A percentile compares a stretch with the other conserved stretches of the same genome.
phyloP scores from a whole-genome alignment of 2,888 invertebrate genomes.

The Apocheima hispidaria region DNA sequence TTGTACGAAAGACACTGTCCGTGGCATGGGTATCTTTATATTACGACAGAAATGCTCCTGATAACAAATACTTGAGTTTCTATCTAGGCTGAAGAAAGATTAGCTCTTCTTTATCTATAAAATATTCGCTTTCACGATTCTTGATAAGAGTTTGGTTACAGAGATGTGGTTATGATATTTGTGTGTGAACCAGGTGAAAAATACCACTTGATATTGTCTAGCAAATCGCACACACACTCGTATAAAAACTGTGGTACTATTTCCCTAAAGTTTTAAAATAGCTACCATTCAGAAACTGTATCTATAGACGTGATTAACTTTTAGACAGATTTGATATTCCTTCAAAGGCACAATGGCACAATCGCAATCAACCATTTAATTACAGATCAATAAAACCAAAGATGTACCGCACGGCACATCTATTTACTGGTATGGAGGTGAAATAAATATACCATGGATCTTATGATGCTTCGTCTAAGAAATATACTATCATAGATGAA shows the following conservation, averaged over 20 bases:
- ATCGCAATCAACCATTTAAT: no score
- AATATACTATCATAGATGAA: no score
- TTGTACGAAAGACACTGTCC: neutral
- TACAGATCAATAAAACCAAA: no score
- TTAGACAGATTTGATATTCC: no score
- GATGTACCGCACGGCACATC: no score
- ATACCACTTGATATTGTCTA: neutral
- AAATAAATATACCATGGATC: no score
- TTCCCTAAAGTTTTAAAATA: no score
- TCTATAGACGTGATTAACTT: no score
- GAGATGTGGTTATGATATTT: neutral
- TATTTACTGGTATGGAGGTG: no score
- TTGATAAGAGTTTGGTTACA: constrained; percentile 11
- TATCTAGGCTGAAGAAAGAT: constrained; percentile 18
- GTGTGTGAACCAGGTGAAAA: neutral
- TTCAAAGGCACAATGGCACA: no score
- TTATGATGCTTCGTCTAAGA: no score
- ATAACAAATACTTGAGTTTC: constrained; percentile 14
- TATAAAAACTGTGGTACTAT: neutral
- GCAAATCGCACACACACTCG: neutral
- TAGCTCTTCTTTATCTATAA: constrained; percentile 21
- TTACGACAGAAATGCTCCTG: constrained; percentile 9
- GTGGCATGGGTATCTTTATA: neutral
- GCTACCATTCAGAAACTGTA: no score
- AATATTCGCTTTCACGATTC: constrained; percentile 3